Conservation (phyloP, 2,888 invertebrate species). For the Torymus tubicola region DNA sequence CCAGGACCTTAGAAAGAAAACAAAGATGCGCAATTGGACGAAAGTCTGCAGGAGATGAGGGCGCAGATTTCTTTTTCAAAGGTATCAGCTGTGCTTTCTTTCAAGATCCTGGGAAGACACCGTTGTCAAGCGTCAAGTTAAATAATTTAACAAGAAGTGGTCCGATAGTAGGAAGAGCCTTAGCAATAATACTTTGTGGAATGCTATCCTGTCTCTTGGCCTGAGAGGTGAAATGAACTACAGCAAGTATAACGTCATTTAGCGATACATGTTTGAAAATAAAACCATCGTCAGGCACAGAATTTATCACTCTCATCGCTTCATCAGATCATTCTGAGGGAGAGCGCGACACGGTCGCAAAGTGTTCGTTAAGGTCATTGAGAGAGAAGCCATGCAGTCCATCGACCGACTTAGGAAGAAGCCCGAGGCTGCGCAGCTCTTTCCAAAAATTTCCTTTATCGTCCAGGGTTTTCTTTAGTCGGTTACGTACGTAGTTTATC, state of each 20-base stretch:
- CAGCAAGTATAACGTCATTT: background rate
- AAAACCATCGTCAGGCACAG: background rate
- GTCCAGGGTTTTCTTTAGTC: too few species aligned
- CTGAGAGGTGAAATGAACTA: background rate
- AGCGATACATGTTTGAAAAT: background rate
- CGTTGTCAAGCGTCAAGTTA: background rate
- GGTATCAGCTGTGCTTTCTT: background rate
- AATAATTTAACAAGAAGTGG: background rate
- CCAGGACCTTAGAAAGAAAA: background rate
- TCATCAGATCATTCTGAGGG: too few species aligned
- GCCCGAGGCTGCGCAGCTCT: too few species aligned
- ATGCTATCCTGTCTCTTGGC: too few species aligned
- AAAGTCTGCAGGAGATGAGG: background rate
- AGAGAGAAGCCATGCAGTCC: too few species aligned
- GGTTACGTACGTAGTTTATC: too few species aligned
- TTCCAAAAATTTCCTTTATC: too few species aligned
- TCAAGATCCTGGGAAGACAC: background rate
- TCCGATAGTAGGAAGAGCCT: background rate
- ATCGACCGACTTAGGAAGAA: too few species aligned
- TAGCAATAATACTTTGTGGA: too few species aligned
- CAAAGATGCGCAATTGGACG: conserved; percentile 4
- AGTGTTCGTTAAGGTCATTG: too few species aligned
- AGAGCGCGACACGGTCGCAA: too few species aligned
- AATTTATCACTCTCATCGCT: too few species aligned
- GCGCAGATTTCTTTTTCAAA: background rate